Evolutionary conservation across 2,113 vertebrate species (phyloP).

Genomic region (Macaca fascicularis): DNA sequence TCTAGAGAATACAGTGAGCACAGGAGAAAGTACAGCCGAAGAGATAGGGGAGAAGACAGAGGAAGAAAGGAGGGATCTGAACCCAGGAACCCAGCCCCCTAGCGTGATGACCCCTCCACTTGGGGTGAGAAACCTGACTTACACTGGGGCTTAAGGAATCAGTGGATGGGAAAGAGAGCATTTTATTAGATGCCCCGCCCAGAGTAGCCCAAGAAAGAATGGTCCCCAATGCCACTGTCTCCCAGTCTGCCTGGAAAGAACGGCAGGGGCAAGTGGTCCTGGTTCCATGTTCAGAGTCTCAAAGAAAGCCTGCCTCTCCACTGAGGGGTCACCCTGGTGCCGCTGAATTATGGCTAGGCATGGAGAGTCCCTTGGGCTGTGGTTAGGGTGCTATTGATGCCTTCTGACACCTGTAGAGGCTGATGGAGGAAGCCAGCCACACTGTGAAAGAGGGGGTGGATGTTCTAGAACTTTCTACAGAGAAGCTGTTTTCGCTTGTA

Average conservation of each 20-base stretch:
- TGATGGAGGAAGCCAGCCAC: neutral
- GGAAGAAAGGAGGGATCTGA: neutral
- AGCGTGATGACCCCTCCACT: neutral
- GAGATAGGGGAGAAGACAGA: neutral
- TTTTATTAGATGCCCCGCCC: neutral
- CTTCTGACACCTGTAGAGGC: neutral
- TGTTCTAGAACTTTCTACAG: neutral
- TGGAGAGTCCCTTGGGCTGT: neutral
- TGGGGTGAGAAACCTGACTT: neutral
- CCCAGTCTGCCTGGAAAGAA: neutral
- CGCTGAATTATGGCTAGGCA: neutral
- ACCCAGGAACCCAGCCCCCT: neutral
- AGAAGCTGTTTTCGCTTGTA: neutral
- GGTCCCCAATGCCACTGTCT: too few relatives aligned
- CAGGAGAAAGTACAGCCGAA: neutral
- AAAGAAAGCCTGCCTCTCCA: neutral
- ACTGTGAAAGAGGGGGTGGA: neutral
- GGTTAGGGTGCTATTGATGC: neutral
- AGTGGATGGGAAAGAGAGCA: neutral
- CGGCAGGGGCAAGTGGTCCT: neutral
- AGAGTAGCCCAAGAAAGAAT: neutral
- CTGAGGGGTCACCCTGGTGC: neutral
- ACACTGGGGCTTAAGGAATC: neutral
- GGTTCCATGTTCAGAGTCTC: neutral
- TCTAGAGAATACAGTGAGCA: neutral